These are phyloP conservation scores for Macheiramphus alcinus DNA, from an alignment of 2,113 vertebrate species.

Conservation along the genomic window DNA sequence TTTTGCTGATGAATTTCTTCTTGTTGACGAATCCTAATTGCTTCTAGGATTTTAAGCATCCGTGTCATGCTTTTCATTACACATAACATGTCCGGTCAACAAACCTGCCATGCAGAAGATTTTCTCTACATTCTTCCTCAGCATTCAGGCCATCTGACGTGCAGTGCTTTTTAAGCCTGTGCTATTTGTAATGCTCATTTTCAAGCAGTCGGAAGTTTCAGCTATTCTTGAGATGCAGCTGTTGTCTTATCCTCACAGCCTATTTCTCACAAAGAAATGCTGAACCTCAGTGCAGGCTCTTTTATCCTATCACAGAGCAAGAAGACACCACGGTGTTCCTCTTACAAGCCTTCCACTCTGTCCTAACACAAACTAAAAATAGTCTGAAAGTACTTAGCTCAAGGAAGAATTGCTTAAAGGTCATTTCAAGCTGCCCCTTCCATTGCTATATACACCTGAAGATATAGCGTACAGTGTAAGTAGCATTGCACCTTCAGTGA, in stretches of 20 bases:
- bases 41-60: neutral
- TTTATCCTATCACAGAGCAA: neutral
- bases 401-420: neutral
- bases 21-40: neutral
- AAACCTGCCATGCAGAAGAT: neutral
- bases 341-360: neutral
- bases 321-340: neutral
- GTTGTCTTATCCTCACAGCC: neutral
- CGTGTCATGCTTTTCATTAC: neutral
- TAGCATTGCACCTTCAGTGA: fast-evolving
- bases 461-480: fast-evolving
- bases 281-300: neutral
- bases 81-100: neutral
- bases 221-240: neutral
- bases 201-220: neutral
- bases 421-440: neutral
- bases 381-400: neutral
- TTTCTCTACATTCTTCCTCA: neutral
- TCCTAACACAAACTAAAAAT: neutral
- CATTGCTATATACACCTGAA: fast-evolving
- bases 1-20: neutral
- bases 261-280: neutral
- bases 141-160: neutral
- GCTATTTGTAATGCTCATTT: fast-evolving
- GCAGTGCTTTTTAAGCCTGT: neutral